Percentiles rank a stretch among this genome's conserved stretches.
These are phyloP conservation scores for Anguilla obscura DNA, from an alignment of 2,797 vertebrate genomes.

Conservation along the genomic window DNA sequence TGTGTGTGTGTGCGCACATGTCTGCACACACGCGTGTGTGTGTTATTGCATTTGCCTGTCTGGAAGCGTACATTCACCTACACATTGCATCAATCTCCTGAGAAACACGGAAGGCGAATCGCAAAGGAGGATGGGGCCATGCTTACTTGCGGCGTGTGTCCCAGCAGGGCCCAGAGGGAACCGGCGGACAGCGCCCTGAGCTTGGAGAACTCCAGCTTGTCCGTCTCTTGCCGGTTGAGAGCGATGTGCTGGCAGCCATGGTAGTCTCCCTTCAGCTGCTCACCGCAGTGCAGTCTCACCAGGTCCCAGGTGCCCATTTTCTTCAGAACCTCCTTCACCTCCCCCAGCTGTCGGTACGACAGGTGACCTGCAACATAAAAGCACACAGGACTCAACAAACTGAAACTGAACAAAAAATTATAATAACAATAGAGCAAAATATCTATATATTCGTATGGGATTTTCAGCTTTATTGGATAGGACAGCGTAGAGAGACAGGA, in stretches of 20 bases:
- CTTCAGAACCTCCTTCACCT: slow-evolving; percentile 58
- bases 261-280: slow-evolving; percentile 72
- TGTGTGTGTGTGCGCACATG: not conserved
- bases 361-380: slow-evolving; percentile 65
- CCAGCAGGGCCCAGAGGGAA: slow-evolving; percentile 71
- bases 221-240: slow-evolving; percentile 68
- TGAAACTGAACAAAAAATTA: not conserved
- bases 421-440: not conserved
- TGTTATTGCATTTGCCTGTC: not conserved
- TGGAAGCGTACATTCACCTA: not conserved
- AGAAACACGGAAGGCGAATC: not conserved
- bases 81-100: not conserved
- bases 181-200: slow-evolving; percentile 57
- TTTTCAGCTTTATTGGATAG: no score
- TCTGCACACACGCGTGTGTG: not conserved
- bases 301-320: slow-evolving; percentile 74
- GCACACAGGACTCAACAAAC: not conserved
- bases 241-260: slow-evolving; percentile 71
- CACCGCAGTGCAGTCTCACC: slow-evolving; percentile 62
- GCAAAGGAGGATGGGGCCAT: not conserved
- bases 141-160: slow-evolving; percentile 72
- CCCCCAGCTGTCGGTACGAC: slow-evolving; percentile 72
- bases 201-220: slow-evolving; percentile 68
- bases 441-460: not conserved
- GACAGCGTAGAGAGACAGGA: no score